Base-by-base conservation (phyloP, 2,888 invertebrate species). In the Cheilosia impressa region DNA sequence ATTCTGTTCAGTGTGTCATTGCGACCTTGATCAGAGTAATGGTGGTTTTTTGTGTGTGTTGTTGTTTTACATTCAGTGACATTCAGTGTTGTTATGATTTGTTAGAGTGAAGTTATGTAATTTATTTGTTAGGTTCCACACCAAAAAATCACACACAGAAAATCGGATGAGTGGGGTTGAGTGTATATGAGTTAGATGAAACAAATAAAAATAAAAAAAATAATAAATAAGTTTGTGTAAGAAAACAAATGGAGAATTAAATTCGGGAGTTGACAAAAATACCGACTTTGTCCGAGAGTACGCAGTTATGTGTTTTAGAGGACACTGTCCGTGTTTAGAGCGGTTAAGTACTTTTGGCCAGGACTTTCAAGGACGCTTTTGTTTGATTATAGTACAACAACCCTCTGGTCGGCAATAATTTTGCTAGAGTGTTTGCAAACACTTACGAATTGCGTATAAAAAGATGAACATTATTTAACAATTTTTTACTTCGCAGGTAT, bases 21-120 rank as follows among this genome's bases (percentile, higher is more conserved):
- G 50, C 63, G 65, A 38, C 55, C 84, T 83, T 69, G 52, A 38
- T 60, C 43, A 68, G 58, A 62, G 65, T 69, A 52, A 85, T 63
- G 22, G 22, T 88, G 60, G 87, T 79, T 83, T 72, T 79, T 31
- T 38, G 55, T 79, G 65, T 9, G 31, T 63, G 27, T 31, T 88
- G 60, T 87, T 79, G 82, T 72, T 77, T 38, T 38, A 52, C 79
- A 69, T 47, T 88, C 83, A 87, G 72, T 75, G 19, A 58, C 55
- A 68, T 43, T 57, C 78, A 81, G 55, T 88, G 69, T 68, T 85
- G 62, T 85, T 84, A 66, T 65, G 10, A 68, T 88, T 63, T 17
- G 47, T 45, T 57, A 34, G 19, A 62, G 53, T 68, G 50, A 73
- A 53, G 50, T 77, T 60, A 34, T 41, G 53, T 65, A 41, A 17